phyloP scores from a whole-genome alignment of 2,888 invertebrate species.

The Papilio protenor region DNA sequence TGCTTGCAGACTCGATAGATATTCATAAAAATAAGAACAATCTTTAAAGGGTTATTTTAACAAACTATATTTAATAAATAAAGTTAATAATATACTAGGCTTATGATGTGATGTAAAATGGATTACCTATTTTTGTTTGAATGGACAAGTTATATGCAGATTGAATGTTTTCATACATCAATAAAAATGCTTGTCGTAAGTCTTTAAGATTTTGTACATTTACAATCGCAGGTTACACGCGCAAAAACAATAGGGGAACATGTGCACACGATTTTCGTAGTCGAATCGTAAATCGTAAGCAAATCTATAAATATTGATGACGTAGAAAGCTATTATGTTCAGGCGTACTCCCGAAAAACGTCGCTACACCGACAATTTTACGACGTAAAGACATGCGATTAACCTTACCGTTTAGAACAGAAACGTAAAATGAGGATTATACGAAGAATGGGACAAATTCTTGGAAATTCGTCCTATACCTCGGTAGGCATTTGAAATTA shows the following conservation, averaged over 20 bases:
- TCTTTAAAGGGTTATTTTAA: not conserved
- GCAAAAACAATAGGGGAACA: conserved; percentile 51
- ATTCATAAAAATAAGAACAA: conserved; percentile 37
- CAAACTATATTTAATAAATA: not conserved
- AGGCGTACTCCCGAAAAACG: conserved; percentile 77
- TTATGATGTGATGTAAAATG: not conserved
- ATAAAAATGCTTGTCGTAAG: not conserved
- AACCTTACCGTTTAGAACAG: conserved; percentile 64
- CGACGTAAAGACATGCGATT: conserved; percentile 76
- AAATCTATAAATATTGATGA: conserved; percentile 80
- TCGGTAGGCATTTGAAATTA: conserved; percentile 1
- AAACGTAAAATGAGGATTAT: conserved; percentile 50
- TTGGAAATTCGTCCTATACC: not conserved
- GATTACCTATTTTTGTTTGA: not conserved
- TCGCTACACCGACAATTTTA: conserved; percentile 66
- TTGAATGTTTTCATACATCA: not conserved
- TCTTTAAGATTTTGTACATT: conserved; percentile 29
- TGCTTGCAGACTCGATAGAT: conserved; percentile 44
- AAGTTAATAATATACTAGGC: not conserved
- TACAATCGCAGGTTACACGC: conserved; percentile 27
- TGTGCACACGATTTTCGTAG: conserved; percentile 68
- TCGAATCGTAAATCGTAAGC: conserved; percentile 77
- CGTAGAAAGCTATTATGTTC: conserved; percentile 76
- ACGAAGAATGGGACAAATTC: conserved; percentile 29
- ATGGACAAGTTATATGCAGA: not conserved